These are phyloP conservation scores for Oryctes rhinoceros DNA, from an alignment of 1,140 invertebrate genomes.

Conservation along the genomic window DNA sequence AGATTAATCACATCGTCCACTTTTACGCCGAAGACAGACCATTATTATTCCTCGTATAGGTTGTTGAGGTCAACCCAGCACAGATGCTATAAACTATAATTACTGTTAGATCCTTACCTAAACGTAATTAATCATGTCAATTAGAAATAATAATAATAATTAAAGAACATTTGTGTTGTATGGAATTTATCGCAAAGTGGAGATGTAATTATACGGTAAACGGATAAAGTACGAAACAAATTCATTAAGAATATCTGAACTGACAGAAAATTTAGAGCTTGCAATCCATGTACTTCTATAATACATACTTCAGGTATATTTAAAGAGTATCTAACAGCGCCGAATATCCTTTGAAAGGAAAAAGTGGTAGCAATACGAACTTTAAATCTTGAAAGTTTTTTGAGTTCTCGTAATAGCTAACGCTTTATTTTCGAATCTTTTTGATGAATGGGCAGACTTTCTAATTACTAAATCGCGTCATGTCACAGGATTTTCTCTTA, in stretches of 20 bases:
- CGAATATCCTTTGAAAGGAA: too few species aligned
- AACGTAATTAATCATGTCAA: slow-evolving; percentile 25
- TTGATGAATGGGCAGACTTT: too few species aligned
- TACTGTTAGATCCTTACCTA: not conserved
- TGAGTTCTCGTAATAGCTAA: too few species aligned
- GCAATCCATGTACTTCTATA: too few species aligned
- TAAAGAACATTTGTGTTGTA: slow-evolving; percentile 8
- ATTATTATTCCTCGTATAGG: not conserved
- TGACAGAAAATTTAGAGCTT: too few species aligned
- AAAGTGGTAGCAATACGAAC: too few species aligned
- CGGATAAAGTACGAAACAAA: not conserved
- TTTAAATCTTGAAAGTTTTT: too few species aligned
- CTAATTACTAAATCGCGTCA: too few species aligned
- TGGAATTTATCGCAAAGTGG: not conserved
- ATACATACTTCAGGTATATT: too few species aligned
- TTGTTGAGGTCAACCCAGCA: slow-evolving; percentile 14
- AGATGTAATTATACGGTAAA: not conserved
- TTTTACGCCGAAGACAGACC: not conserved
- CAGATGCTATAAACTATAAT: not conserved
- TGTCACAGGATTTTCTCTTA: too few species aligned
- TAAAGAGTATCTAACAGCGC: too few species aligned
- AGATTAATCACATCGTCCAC: not conserved
- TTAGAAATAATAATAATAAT: slow-evolving; percentile 27
- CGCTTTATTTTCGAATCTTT: too few species aligned
- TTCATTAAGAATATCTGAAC: not conserved